These are phyloP conservation scores for Drosophila pseudotalamancana DNA, from an alignment of 2,888 invertebrate genomes.

Conservation along the genomic window DNA sequence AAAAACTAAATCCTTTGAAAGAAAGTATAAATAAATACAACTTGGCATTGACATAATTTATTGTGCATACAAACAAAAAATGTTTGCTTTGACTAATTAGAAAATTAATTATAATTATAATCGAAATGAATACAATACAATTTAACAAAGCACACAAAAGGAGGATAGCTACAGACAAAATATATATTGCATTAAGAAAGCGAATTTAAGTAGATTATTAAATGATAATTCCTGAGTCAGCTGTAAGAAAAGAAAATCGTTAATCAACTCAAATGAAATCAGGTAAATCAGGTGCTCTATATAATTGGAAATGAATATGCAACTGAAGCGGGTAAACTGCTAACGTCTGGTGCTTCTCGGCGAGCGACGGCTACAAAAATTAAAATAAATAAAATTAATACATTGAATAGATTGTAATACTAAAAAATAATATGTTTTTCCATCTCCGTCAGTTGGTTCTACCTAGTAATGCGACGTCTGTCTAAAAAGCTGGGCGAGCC, in stretches of 20 bases:
- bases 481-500: conserved; percentile 98
- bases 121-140: conserved; percentile 25
- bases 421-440: neutral
- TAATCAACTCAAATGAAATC: conserved; percentile 22
- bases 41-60: conserved; percentile 54
- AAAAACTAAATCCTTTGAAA: conserved; percentile 46
- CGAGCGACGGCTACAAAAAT: conserved; percentile 76
- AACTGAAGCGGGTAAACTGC: conserved; percentile 59
- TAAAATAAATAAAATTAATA: conserved; percentile 40
- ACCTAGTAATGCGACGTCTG: conserved; percentile 97
- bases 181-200: conserved; percentile 17
- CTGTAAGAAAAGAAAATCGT: conserved; percentile 59
- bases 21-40: conserved; percentile 21
- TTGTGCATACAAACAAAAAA: conserved; percentile 35
- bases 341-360: conserved; percentile 76
- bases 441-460: conserved; percentile 69
- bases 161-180: conserved; percentile 20
- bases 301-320: conserved; percentile 44
- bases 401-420: conserved; percentile 32
- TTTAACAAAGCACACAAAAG: conserved; percentile 28
- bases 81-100: conserved; percentile 27
- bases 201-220: conserved; percentile 14
- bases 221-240: conserved; percentile 64
- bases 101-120: conserved; percentile 16
- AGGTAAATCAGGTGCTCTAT: conserved; percentile 29